Evolutionary conservation across 1,140 invertebrate genomes (phyloP).

Genomic region (Anastatus disparis): DNA sequence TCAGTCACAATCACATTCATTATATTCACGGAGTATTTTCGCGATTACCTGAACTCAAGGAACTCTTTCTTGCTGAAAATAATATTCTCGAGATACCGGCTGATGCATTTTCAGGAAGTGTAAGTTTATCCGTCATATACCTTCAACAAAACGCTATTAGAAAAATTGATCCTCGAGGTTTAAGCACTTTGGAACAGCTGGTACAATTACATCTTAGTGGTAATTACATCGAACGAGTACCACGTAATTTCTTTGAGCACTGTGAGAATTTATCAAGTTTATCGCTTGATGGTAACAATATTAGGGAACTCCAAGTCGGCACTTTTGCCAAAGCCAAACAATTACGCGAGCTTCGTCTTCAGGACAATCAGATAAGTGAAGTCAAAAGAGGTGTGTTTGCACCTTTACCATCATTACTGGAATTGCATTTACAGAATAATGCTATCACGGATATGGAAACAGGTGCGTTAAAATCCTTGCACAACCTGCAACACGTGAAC

Average conservation of each 20-base stretch:
- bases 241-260: constrained; percentile 77
- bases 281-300: constrained; percentile 90
- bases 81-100: constrained; percentile 87
- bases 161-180: constrained; percentile 77
- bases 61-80: constrained; percentile 88
- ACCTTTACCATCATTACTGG: constrained; percentile 80
- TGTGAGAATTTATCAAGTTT: constrained; percentile 82
- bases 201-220: constrained; percentile 86
- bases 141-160: constrained; percentile 82
- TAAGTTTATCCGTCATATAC: constrained; percentile 82
- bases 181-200: constrained; percentile 79
- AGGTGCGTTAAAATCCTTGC: constrained; percentile 83
- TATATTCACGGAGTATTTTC: constrained; percentile 84
- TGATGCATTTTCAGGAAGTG: constrained; percentile 83
- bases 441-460: constrained; percentile 82
- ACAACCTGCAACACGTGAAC: constrained; percentile 87
- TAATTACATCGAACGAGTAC: constrained; percentile 84
- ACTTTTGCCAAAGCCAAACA: constrained; percentile 80
- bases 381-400: constrained; percentile 84
- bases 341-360: constrained; percentile 83
- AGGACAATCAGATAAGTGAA: constrained; percentile 82
- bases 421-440: constrained; percentile 90
- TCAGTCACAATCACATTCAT: constrained; percentile 91
- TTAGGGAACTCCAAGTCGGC: constrained; percentile 81
- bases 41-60: constrained; percentile 80